Evolutionary conservation across 1,140 invertebrate species (phyloP), one percentile per base, ranked within the genome.

Genomic region (Drosophila pallidifrons): DNA sequence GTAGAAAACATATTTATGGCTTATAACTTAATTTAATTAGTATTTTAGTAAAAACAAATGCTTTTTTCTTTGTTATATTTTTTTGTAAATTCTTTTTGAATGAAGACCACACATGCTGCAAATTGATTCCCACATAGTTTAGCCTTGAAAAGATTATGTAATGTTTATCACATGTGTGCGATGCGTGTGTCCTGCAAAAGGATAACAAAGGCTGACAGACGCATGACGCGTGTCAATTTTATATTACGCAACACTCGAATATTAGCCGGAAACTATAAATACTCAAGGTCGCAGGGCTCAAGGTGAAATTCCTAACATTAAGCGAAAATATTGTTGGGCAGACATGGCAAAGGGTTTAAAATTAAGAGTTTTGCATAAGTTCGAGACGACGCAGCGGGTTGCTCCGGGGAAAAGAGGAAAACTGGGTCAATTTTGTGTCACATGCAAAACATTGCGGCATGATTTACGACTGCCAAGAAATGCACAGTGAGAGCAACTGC

Each of bases 381-480:
- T 47, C 10, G 47, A 52, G 64, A 13, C 28, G 46, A 45, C 28
- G 61, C 74, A 63, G 69, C 58, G 54, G 77, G 82, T 69, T 61
- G 51, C 65, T 65, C 30, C 51, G 59, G 16, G 28, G 20, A 25
- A 61, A 69, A 45, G 25, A 6, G 35, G 8, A 51, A 69, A 85
- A 77, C 67, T 81, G 61, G 81, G 81, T 77, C 81, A 85, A 85
- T 67, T 64, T 68, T 45, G 47, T 78, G 81, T 85, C 69, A 85
- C 77, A 85, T 85, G 81, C 77, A 85, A 85, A 82, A 81, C 77
- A 71, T 69, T 60, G 65, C 47, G 38, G 32, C 6, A 81, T 85
- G 81, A 85, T 85, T 85, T 85, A 85, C 74, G 81, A 85, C 77
- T 64, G 80, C 80, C 69, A 67, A 55, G 72, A 63, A 58, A 66